Evolutionary conservation across 2,113 vertebrate species (phyloP), one percentile per base, ranked within the genome.

Genomic region (Atherinomorus stipes): DNA sequence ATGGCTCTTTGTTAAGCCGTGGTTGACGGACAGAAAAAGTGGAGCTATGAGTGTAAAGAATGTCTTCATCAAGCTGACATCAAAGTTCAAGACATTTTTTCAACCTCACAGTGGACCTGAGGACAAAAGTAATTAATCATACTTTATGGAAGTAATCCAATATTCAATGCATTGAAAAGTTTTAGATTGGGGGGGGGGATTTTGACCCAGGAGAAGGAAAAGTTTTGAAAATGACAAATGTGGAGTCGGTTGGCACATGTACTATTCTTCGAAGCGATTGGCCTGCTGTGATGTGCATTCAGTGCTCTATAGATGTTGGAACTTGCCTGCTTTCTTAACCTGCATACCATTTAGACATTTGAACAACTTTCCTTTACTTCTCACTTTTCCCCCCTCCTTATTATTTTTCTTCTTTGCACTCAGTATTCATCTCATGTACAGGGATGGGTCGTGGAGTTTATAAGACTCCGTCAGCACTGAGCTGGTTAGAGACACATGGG

Each of bases 361-460:
- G 40, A n/a, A 7, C 54, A 37, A 22, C 25, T 6, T 26, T 53
- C 21, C 22, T 50, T 67, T 16, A 50, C 53, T 50, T 66, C 12
- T 34, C 26, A n/a, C 44, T 78, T 49, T 64, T 18, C 4, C 13
- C 10, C 8, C 16, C 11, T 42, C 6, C 25, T 4, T 52, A 23
- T 40, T 75, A 34, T 80, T 42, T 40, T n/a, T 63, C 9, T 47
- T 11, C 40, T 31, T 50, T 26, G 37, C 51, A 4, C 66, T 42
- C 52, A 26, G 44, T 25, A 19, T 66, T 85, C 16, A 38, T 13
- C 52, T 38, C 73, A 69, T 51, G 66, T 54, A 12, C 23, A 15
- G 34, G 59, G 50, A 34, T 25, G 10, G 54, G 65, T 71, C 54
- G 80, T 71, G 44, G 76, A 57, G 72, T 75, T 57, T 56, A 13